Conservation (phyloP, 2,888 invertebrate genomes). For the Anagyrus pseudococci region DNA sequence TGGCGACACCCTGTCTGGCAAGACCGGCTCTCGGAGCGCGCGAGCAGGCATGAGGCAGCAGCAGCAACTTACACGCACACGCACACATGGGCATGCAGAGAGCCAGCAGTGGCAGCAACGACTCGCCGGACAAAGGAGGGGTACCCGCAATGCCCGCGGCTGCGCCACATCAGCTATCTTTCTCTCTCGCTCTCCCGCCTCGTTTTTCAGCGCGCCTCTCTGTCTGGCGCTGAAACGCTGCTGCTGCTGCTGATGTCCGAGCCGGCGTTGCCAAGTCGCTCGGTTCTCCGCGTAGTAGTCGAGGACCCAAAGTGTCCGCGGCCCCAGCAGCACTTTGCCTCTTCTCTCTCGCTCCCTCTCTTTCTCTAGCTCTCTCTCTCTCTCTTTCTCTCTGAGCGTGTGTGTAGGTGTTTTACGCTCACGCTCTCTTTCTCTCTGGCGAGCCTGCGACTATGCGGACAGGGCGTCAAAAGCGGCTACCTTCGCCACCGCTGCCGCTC, state of each 20-base stretch:
- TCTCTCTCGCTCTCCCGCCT: constrained; percentile 1
- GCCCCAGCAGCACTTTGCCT: neutral
- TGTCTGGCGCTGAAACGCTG: constrained; percentile 11
- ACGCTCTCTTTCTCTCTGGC: no score
- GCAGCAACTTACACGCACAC: no score
- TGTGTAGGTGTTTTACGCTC: neutral
- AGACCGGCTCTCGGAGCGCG: constrained; percentile 68
- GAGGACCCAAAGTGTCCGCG: neutral
- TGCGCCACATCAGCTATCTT: neutral
- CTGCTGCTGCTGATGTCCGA: neutral
- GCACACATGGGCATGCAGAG: no score
- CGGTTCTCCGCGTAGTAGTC: neutral
- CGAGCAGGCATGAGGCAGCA: constrained; percentile 46
- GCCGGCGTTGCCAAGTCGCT: constrained; percentile 41
- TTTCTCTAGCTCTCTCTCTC: constrained; percentile 9
- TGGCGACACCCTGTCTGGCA: constrained; percentile 95
- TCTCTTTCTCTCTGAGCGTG: neutral
- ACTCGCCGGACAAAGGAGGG: constrained; percentile 39
- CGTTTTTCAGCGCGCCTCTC: no score
- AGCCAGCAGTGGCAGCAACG: no score
- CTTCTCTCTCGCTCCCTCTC: neutral
- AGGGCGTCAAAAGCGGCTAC: neutral
- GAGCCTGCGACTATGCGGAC: neutral
- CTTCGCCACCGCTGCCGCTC: neutral
- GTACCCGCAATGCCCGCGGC: constrained; percentile 7